A percentile compares a stretch with the other conserved stretches of the same genome.
phyloP scores from a whole-genome alignment of 2,113 vertebrate species.

The Xenopus borealis region DNA sequence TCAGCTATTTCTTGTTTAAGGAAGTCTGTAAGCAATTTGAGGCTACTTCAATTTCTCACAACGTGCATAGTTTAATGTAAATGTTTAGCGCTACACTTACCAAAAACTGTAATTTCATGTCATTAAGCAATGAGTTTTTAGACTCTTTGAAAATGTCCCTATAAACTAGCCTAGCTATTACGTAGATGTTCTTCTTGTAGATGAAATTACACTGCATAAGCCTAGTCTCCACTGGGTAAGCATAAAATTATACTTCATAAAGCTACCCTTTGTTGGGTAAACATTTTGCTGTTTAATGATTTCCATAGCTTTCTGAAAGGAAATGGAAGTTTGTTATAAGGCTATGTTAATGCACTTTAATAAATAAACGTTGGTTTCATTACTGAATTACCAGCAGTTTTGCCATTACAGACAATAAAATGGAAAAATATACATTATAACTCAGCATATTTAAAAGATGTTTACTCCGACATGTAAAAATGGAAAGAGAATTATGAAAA shows the following conservation, averaged over 20 bases:
- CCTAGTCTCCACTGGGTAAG: not conserved
- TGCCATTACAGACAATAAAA: not conserved
- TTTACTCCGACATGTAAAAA: too few species aligned
- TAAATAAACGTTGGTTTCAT: not conserved
- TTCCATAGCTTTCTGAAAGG: not conserved
- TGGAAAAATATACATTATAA: not conserved
- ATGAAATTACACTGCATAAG: not conserved
- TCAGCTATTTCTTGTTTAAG: not conserved
- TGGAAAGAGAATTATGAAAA: too few species aligned
- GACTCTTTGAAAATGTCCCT: not conserved
- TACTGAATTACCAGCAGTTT: not conserved
- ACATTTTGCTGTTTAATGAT: not conserved
- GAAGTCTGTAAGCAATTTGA: not conserved
- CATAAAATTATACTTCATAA: not conserved
- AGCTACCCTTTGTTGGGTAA: constrained; percentile 3
- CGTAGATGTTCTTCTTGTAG: not conserved
- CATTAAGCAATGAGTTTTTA: not conserved
- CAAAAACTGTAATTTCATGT: not conserved
- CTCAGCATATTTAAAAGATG: too few species aligned
- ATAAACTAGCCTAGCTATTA: not conserved
- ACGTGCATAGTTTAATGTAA: not conserved
- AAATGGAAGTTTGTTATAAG: not conserved
- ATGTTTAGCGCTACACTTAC: not conserved
- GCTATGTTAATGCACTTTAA: not conserved
- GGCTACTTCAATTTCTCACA: not conserved